phyloP scores from a whole-genome alignment of 2,888 invertebrate species.

The Chloroclysta siterata region DNA sequence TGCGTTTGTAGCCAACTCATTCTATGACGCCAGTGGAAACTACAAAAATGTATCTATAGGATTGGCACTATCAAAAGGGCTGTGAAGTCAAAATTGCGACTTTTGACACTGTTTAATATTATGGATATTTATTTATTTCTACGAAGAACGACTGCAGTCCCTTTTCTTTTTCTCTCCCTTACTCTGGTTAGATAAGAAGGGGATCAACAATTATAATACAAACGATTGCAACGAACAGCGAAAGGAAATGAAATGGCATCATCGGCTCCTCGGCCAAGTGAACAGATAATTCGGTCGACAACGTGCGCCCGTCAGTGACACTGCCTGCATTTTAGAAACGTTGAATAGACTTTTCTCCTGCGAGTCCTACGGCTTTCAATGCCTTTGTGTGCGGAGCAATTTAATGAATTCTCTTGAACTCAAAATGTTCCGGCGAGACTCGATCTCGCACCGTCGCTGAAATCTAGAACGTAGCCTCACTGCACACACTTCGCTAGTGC shows the following conservation, averaged over 20 bases:
- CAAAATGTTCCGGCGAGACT: neutral
- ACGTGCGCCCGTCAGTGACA: neutral
- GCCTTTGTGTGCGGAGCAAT: neutral
- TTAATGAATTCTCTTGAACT: neutral
- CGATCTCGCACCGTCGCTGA: neutral
- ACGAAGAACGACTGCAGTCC: no score
- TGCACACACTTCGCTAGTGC: neutral
- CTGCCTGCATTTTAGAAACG: neutral
- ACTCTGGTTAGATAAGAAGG: no score
- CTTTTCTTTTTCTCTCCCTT: no score
- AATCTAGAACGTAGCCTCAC: neutral
- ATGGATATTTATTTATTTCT: no score
- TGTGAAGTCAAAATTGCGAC: no score
- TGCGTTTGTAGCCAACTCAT: neutral
- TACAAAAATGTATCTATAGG: neutral
- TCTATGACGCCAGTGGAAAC: neutral
- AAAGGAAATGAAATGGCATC: no score
- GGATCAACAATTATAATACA: no score
- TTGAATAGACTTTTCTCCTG: neutral
- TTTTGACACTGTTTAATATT: no score
- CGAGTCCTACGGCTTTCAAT: neutral
- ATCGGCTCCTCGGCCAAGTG: no score
- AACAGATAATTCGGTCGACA: no score
- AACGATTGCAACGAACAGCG: no score
- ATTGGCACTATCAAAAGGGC: no score